Base-by-base conservation (phyloP, 1,140 invertebrate genomes). In the Drosophila bifasciata region DNA sequence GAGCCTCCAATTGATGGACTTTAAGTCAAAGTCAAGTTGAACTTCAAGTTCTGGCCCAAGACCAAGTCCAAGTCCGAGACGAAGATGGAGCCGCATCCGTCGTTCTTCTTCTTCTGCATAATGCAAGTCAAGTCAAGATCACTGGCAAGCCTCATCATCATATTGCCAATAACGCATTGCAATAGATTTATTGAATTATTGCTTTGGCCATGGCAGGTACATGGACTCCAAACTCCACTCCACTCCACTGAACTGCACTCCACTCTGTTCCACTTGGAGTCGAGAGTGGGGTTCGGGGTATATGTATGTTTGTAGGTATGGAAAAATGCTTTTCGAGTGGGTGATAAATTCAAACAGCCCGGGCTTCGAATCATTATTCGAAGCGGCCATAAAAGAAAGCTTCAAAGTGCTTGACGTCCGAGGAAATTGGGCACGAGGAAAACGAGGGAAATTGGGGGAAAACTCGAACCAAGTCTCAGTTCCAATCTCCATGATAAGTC, bases 181-280 rank as follows among this genome's bases (percentile, higher is more conserved):
- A 88, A 88, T 90, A 90, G 86, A 90, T 90, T 90, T 90, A 90
- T 90, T 86, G 86, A 90, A 90, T 90, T 90, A 90, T 90, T 90
- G 86, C 86, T 90, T 74, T 76, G 81, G 66, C 86, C 70, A 76
- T 90, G 86, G 86, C 86, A 90, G 86, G 86, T 90, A 90, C 86
- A 90, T 85, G 85, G 81, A 74, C 70, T 74, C 74, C 80, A 62
- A 71, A 79, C 74, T 86, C 56, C 44, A 69, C 46, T 76, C 19
- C 51, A 64, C 70, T 79, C 56, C 39, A 36, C 50, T 69, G 43
- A 57, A 44, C 41, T 5, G 64, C 64, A 68, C 64, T 68, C 41
- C 64, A 68, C 62, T 45, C 67, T 1, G 72, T 64, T 86, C 68
- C 40, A 69, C 43, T 76, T 79, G 46, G 25, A 36, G 49, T 39